Evolutionary conservation across 2,888 invertebrate species (phyloP).

Genomic region (Diplolepis rosae): DNA sequence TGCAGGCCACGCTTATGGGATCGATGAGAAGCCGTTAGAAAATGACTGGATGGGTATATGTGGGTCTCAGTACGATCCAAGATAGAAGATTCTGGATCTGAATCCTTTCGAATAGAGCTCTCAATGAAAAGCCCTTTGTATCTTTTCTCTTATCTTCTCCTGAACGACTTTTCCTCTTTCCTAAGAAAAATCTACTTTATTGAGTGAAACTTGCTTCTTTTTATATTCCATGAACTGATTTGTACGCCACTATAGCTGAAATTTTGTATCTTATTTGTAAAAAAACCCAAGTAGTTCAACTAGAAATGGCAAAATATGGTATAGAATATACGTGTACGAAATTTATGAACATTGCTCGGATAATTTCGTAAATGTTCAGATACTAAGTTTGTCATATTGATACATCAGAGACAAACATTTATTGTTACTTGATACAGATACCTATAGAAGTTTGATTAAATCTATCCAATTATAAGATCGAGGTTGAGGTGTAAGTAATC

Average conservation of each 20-base stretch:
- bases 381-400: no score
- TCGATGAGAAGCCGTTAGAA: conserved; percentile 9
- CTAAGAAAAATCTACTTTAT: conserved; percentile 27
- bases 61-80: background rate
- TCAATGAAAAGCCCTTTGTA: conserved; percentile 20
- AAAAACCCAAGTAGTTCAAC: background rate
- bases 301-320: background rate
- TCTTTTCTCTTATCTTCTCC: conserved; percentile 16
- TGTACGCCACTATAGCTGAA: background rate
- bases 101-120: conserved; percentile 28
- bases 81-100: conserved; percentile 17
- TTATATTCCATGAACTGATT: conserved; percentile 18
- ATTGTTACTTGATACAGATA: background rate
- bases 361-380: no score
- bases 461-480: conserved; percentile 27
- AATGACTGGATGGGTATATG: background rate
- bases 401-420: conserved; percentile 2
- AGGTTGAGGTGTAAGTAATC: conserved; percentile 23
- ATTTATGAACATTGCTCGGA: no score
- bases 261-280: background rate
- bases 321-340: no score
- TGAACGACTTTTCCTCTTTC: conserved; percentile 24
- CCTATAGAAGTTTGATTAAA: conserved; percentile 20
- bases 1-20: conserved; percentile 19
- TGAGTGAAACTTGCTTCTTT: conserved; percentile 18